Evolutionary conservation across 2,888 invertebrate species (phyloP), one percentile per base, ranked within the genome.

Genomic region (Linnaemya tessellans): DNA sequence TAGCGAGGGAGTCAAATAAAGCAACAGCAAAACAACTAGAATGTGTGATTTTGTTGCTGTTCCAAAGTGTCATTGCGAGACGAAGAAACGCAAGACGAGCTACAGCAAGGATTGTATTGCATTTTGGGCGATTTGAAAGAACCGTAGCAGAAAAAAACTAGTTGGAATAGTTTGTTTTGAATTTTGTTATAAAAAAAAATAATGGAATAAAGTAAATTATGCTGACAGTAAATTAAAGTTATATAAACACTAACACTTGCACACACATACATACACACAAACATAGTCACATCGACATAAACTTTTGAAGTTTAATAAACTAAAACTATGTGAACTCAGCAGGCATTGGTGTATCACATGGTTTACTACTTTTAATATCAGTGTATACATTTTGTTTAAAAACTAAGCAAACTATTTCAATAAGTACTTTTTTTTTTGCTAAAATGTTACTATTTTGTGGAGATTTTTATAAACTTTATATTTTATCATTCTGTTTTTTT

Each of bases 181-280:
- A 68, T 81, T 81, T 62, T 35, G 13, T 20, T 20, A 46, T 35
- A 11, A 41, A 11, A 41, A 58, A 65, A 67, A 30, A 56, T 11
- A 54, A 51, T n/a, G 22, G 65, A 78, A 60, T 46, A 49, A 77
- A 77, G 46, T 73, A 78, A 78, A 83, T 83, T 83, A 67, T 83
- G 65, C 78, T 60, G 35, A 58, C 65, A 78, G 38, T 78, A 78
- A 77, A 83, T 83, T 83, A 83, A 83, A 71, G 68, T 68, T 83
- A 49, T 58, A 67, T 7, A 77, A 43, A 75, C 60, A 80, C 54
- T 30, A 56, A 8, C 49, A 73, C 35, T 73, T 15, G 51, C 56
- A 35, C 43, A 25, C 43, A 25, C 8, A 67, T 18, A 75, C 20
- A 38, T 11, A 30, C 11, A 75, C 49, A 56, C 30, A 75, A 2